phyloP scores from a whole-genome alignment of 2,888 invertebrate species.

The Rotaria magnacalcarata region DNA sequence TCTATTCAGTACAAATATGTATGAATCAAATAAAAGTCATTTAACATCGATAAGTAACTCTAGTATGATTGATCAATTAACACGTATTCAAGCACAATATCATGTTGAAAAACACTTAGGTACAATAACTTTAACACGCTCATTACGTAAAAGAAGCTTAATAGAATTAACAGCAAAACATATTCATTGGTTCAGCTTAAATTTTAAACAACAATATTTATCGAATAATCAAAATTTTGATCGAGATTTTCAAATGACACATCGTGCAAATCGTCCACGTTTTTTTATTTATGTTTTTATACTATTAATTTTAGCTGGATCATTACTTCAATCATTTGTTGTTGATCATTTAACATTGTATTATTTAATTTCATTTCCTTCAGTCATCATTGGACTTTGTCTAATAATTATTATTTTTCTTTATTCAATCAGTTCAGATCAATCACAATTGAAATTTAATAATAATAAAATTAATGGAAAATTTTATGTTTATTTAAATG shows the following conservation, averaged over 20 bases:
- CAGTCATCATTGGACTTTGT: not conserved
- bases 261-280: not conserved
- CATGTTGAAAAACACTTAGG: conserved; percentile 21
- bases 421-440: not conserved
- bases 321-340: conserved; percentile 19
- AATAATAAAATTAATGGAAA: not conserved
- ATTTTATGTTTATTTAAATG: conserved; percentile 34
- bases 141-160: conserved; percentile 33
- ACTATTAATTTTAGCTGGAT: not conserved
- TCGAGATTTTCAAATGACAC: not conserved
- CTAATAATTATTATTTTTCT: not conserved
- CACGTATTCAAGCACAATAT: conserved; percentile 23
- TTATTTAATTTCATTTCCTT: not conserved
- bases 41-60: not conserved
- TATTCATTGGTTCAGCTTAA: not conserved
- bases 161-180: conserved; percentile 6
- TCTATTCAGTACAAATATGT: conserved; percentile 20
- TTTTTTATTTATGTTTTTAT: not conserved
- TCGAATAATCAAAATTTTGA: not conserved
- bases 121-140: conserved; percentile 37
- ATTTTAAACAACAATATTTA: conserved; percentile 5
- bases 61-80: conserved; percentile 17
- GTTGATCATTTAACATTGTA: not conserved
- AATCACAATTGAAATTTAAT: not conserved
- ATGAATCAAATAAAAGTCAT: not conserved